phyloP scores from a whole-genome alignment of 2,113 vertebrate species.

The Sturnus vulgaris region DNA sequence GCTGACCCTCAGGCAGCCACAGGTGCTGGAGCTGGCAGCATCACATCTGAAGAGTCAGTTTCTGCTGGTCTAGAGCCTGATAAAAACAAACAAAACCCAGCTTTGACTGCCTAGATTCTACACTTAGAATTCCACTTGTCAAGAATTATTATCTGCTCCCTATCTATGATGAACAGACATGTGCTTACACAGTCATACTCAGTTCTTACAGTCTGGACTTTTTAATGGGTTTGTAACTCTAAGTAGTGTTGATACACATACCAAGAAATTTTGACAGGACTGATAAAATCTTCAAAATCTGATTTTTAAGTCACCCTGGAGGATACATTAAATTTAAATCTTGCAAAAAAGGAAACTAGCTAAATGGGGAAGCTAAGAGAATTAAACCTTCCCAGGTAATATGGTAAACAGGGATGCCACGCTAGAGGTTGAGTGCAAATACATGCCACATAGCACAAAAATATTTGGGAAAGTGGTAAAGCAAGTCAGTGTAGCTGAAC shows the following conservation, averaged over 20 bases:
- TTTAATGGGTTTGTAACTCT: slow-evolving; percentile 40
- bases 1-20: slow-evolving; percentile 3
- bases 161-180: not conserved
- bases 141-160: not conserved
- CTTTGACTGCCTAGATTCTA: not conserved
- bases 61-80: not conserved
- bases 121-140: not conserved
- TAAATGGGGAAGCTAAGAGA: not conserved
- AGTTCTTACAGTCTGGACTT: not conserved
- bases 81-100: not conserved
- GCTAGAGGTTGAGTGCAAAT: not conserved
- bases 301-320: slow-evolving; percentile 41
- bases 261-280: slow-evolving; percentile 32
- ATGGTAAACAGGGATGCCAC: not conserved
- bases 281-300: slow-evolving; percentile 23
- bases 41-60: not conserved
- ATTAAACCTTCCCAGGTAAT: not conserved
- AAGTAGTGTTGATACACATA: slow-evolving; percentile 11
- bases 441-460: not conserved
- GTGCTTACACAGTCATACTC: not conserved
- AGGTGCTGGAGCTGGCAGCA: fast-evolving
- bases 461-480: not conserved
- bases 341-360: slow-evolving; percentile 6
- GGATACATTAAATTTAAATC: slow-evolving; percentile 30
- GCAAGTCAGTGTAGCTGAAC: not conserved